Evolutionary conservation across 2,888 invertebrate genomes (phyloP), one percentile per base, ranked within the genome.

Genomic region (Drosophila suboccidentalis): DNA sequence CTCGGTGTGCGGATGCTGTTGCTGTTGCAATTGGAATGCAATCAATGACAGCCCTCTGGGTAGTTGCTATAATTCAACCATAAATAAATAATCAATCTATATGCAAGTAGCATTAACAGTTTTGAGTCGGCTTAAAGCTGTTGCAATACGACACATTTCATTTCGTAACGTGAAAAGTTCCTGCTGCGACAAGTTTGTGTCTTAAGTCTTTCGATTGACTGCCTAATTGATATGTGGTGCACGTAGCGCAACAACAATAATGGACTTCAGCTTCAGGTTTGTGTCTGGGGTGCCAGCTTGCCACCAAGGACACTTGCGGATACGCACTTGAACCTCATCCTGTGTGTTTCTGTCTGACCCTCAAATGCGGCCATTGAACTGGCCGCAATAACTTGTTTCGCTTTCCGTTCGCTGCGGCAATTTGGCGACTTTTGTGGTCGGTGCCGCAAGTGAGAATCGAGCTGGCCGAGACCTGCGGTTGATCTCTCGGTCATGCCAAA

Each of bases 141-240:
- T 78, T 74, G 80, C 64, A 73, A 72, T 60, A 44, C 65, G 17
- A 19, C 41, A 22, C 38, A 58, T 58, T 46, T 38, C 38, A 51
- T 51, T 51, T 46, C 26, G 22, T 51, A 19, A 51, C n/a, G 22
- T 71, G 71, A 78, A 70, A 69, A 84, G 90, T 90, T 87, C 90
- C 89, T 87, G 87, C 62, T 87, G 71, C 64, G 77, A 74, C 90
- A 68, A 75, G 90, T 88, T 88, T 49, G 86, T 90, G 74, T 72
- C 90, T 88, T 90, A 86, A 90, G 90, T 90, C 82, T 82, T 90
- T 90, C 71, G 74, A 64, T 71, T 64, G 53, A 62, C 82, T 85
- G 72, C 61, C 6, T 80, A 77, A 74, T 85, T 73, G 73, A 66
- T 17, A 76, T 75, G 82, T 72, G 46, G 50, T 59, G 53, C 77